Base-by-base conservation (phyloP, 1,140 invertebrate genomes). In the Drosophila sp. region DNA sequence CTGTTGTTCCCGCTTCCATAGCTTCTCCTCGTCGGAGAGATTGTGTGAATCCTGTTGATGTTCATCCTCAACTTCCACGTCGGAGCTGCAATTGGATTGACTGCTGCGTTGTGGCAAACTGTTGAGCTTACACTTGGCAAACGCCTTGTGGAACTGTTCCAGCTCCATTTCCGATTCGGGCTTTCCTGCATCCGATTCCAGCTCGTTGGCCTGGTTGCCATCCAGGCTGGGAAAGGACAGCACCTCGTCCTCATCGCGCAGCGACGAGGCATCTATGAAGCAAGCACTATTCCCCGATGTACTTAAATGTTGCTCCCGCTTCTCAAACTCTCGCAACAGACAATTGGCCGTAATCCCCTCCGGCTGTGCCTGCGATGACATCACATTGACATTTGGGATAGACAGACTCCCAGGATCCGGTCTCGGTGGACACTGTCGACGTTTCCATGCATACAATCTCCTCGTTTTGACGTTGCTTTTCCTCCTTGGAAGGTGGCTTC, bases 191-290 rank as follows among this genome's bases (percentile, higher is more conserved):
- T 21, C 61, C 14, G 34, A 27, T 6, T 51, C 58, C 2, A n/a
- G 32, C 6, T 36, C 46, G 1, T 16, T 51, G 2, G 66, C 56
- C 27, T 76, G 72, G 34, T 14, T 74, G 48, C 81, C 80, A 43
- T 89, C 82, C 7, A 90, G 63, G 48, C 75, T 90, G 38, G 81
- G 90, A 51, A 84, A 91, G 9, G 81, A 86, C 4, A 81, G 71
- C 34, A 90, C 81, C 27, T 92, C 78, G 50, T 94, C 93, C 84
- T 96, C 95, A 79, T 96, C 95, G 7, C 93, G 94, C 25, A 96
- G 91, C 77, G 93, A 95, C 0, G 95, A 94, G 21, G 95, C 95
- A 91, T 96, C 95, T 62, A 96, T 96, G 78, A 96, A 96, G 89
- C 94, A 96, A 4, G 83, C 83, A 65, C 89, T 91, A 7, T 75